Evolutionary conservation across 2,113 vertebrate species (phyloP).

Genomic region (Tragelaphus scriptus): DNA sequence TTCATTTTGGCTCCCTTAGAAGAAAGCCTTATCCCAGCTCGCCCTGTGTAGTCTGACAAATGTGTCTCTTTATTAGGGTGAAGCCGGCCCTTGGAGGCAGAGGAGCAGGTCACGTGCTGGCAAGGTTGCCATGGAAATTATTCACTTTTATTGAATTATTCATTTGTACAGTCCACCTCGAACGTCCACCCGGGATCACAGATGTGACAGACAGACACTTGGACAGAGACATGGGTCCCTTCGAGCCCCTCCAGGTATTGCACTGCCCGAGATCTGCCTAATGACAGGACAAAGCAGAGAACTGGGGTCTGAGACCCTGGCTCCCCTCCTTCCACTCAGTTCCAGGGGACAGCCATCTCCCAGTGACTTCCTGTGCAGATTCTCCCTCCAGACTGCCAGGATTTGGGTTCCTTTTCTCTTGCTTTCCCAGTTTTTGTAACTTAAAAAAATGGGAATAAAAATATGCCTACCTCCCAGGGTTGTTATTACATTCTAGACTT

Average conservation of each 20-base stretch:
- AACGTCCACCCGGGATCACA: neutral
- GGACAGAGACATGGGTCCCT: neutral
- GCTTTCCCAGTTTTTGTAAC: neutral
- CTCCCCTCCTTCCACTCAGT: no score
- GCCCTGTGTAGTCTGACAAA: neutral
- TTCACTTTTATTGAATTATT: constrained; percentile 62
- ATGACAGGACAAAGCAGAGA: neutral
- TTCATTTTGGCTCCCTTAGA: constrained; percentile 10
- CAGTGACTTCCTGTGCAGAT: accelerated
- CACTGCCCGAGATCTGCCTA: neutral
- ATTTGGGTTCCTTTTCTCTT: neutral
- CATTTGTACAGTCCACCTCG: constrained; percentile 19
- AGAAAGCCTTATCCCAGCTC: neutral
- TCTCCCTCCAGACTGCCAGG: neutral
- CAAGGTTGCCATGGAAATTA: constrained; percentile 69
- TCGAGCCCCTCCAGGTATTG: neutral
- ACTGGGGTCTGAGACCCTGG: neutral
- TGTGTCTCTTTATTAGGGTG: constrained; percentile 49
- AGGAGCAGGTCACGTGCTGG: neutral
- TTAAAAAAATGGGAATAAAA: neutral
- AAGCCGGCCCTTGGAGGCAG: neutral
- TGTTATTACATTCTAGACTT: neutral
- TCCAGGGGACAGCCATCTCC: neutral
- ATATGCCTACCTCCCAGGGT: neutral
- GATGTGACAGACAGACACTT: constrained; percentile 26